These are phyloP conservation scores for Epinotia bilunana DNA, from an alignment of 2,888 invertebrate species.

Conservation along the genomic window DNA sequence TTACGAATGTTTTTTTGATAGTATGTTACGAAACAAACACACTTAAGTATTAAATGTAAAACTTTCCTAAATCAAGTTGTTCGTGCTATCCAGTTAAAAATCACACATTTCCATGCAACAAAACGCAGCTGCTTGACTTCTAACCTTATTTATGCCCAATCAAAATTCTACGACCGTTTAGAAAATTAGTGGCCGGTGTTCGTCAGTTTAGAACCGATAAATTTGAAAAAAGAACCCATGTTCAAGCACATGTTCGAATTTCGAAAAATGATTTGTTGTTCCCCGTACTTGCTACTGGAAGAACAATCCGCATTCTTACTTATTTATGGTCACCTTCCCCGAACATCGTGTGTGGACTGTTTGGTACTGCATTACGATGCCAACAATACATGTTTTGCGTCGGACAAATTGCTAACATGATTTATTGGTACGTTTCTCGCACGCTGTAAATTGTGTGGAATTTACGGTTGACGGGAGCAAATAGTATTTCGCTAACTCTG, in stretches of 20 bases:
- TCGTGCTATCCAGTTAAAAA: constrained; percentile 33
- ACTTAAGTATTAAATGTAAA: constrained; percentile 23
- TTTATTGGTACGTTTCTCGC: constrained; percentile 60
- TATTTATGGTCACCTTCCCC: constrained; percentile 59
- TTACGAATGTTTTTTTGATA: not conserved
- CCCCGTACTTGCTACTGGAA: constrained; percentile 57
- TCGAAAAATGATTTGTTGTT: constrained; percentile 62
- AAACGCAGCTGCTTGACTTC: constrained; percentile 37
- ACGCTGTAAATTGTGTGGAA: constrained; percentile 46
- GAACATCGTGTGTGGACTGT: constrained; percentile 45
- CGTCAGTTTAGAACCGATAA: constrained; percentile 51
- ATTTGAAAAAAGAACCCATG: constrained; percentile 52
- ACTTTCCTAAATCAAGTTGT: constrained; percentile 37
- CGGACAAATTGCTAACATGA: constrained; percentile 61
- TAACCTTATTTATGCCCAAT: constrained; percentile 50
- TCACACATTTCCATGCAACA: constrained; percentile 37
- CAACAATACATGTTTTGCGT: constrained; percentile 56
- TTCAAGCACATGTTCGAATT: constrained; percentile 36
- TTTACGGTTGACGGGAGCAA: constrained; percentile 39
- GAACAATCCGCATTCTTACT: constrained; percentile 58
- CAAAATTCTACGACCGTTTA: constrained; percentile 51
- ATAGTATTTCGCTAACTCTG: constrained; percentile 1
- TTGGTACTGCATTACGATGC: constrained; percentile 41
- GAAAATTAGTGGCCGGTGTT: constrained; percentile 42
- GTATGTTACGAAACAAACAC: constrained; percentile 22